These are phyloP conservation scores for Agrilus biguttatus DNA, from an alignment of 2,888 invertebrate species.

Conservation along the genomic window DNA sequence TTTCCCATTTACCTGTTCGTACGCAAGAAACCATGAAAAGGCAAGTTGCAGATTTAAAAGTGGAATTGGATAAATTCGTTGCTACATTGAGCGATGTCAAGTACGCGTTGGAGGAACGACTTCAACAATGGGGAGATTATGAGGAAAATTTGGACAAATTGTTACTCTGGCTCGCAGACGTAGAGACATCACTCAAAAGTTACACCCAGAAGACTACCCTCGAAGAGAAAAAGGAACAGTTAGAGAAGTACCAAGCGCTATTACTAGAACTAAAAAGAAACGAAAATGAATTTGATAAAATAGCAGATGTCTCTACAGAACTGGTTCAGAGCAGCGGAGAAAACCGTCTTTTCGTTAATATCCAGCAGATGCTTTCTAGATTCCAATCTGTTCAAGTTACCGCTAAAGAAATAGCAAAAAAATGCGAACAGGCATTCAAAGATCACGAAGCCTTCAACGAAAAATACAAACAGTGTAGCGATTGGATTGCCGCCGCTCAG, in stretches of 20 bases:
- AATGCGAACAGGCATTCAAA: slow-evolving; percentile 75
- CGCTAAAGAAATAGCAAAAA: slow-evolving; percentile 79
- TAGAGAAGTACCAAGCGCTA: slow-evolving; percentile 77
- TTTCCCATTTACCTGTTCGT: slow-evolving; percentile 58
- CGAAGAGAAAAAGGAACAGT: slow-evolving; percentile 81
- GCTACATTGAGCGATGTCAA: slow-evolving; percentile 63
- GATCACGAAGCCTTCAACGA: slow-evolving; percentile 70
- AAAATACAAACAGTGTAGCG: slow-evolving; percentile 70
- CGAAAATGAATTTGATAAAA: slow-evolving; percentile 74
- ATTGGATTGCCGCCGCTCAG: slow-evolving; percentile 66
- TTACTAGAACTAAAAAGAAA: slow-evolving; percentile 66
- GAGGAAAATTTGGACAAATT: slow-evolving; percentile 73
- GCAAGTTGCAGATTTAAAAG: slow-evolving; percentile 63
- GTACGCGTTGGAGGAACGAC: slow-evolving; percentile 65
- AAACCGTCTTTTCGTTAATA: slow-evolving; percentile 70
- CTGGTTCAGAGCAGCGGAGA: slow-evolving; percentile 75
- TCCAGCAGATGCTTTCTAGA: slow-evolving; percentile 78
- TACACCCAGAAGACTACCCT: slow-evolving; percentile 69
- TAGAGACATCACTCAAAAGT: slow-evolving; percentile 74
- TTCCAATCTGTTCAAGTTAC: slow-evolving; percentile 83
- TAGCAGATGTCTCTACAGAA: slow-evolving; percentile 74
- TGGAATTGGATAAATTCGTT: slow-evolving; percentile 72
- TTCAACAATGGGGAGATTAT: slow-evolving; percentile 85
- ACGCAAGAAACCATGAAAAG: slow-evolving; percentile 76
- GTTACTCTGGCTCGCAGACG: slow-evolving; percentile 70